phyloP scores from a whole-genome alignment of 2,113 vertebrate genomes.

The Thamnophis sirtalis region DNA sequence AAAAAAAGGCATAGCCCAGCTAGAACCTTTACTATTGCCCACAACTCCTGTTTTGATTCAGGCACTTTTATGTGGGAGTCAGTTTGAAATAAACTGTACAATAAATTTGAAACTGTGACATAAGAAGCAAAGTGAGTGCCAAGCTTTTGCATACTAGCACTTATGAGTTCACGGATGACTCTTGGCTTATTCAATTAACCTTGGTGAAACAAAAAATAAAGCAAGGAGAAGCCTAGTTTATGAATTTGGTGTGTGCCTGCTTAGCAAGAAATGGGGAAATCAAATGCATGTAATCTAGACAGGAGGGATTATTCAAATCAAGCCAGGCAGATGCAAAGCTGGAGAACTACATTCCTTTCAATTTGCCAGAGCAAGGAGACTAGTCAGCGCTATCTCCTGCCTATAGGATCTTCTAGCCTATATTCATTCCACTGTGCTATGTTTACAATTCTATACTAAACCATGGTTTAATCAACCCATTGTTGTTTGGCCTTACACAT shows the following conservation, averaged over 20 bases:
- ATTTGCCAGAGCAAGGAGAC: not conserved
- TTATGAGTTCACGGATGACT: slow-evolving; percentile 9
- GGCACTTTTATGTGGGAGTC: not conserved
- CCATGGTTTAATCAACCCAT: not conserved
- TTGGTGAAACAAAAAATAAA: not conserved
- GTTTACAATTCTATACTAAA: not conserved
- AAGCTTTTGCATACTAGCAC: slow-evolving; percentile 9
- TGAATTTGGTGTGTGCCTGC: not conserved
- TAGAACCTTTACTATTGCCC: not conserved
- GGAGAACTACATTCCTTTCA: not conserved
- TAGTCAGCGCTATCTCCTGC: not conserved
- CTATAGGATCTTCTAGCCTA: not conserved
- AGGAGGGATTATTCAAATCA: not conserved
- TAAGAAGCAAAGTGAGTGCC: not conserved
- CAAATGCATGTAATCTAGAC: not conserved
- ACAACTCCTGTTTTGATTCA: not conserved
- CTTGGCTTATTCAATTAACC: not conserved
- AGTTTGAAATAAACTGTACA: not conserved
- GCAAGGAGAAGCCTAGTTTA: not conserved
- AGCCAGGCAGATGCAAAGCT: not conserved
- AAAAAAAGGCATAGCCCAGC: not conserved
- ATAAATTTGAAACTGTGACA: not conserved
- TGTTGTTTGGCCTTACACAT: not conserved
- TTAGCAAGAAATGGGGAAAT: not conserved
- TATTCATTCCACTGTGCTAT: not conserved